Base-by-base conservation (phyloP, 1,140 invertebrate genomes). In the Palaemon carinicauda region DNA sequence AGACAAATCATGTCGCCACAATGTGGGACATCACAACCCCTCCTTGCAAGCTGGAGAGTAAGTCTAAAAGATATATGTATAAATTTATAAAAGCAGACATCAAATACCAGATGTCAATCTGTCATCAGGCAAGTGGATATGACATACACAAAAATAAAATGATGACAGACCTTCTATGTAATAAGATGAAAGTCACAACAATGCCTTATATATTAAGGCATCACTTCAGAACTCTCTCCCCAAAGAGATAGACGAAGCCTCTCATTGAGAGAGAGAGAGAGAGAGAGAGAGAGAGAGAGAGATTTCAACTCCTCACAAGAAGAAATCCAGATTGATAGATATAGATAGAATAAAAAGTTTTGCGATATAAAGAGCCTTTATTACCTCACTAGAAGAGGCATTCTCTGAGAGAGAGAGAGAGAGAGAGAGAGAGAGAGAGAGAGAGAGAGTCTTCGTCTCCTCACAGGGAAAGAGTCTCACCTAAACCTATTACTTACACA, bases 261-360 rank as follows among this genome's bases (percentile, higher is more conserved):
- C 19, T 78, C 19, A 41, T 1, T 5, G 27, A 21, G 75, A 51
- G 50, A 33, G 31, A 41, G 17, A n/a, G 19, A 21, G 41, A 17
- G 29, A 41, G 31, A 79, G 50, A 53, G 77, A 27, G 77, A 24
- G 50, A 53, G 51, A 54, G 50, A 79, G 77, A 79, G 77, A 79
- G 77, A 24, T n/a, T 52, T 33, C n/a, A 24, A 52, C 19, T 52
- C 33, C 50, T 19, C n/a, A 27, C 50, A 51, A 54, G 77, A 52
- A 51, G 53, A 51, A 79, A 33, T 9, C 17, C 10, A 52, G 53
- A 52, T 10, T 53, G 77, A 31, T 1, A 79, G 14, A 52, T 14
- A n/a, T n/a, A n/a, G n/a, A n/a, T n/a, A n/a, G n/a, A n/a, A n/a
- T n/a, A n/a, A n/a, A n/a, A n/a, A n/a, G n/a, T n/a, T n/a, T n/a